phyloP scores from a whole-genome alignment of 1,140 invertebrate genomes.

The Nephotettix cincticeps region DNA sequence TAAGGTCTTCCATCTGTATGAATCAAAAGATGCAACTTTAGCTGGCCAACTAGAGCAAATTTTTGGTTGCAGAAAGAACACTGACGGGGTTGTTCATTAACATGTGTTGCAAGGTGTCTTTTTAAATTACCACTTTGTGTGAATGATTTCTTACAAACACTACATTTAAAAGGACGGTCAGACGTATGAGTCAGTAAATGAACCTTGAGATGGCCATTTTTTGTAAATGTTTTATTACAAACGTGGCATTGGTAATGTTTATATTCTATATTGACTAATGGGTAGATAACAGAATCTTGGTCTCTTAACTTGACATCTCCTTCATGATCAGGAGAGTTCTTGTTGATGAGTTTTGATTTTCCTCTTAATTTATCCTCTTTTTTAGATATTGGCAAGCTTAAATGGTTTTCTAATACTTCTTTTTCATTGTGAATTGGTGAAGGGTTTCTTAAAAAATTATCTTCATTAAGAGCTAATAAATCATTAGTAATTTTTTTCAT shows the following conservation, averaged over 20 bases:
- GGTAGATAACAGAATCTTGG: no score
- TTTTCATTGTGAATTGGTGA: no score
- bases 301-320: no score
- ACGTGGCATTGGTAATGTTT: neutral
- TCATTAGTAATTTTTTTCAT: no score
- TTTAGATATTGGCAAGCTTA: no score
- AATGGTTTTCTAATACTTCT: no score
- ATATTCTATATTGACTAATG: neutral
- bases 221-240: neutral
- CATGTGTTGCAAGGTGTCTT: neutral
- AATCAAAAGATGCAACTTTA: slow-evolving; percentile 53
- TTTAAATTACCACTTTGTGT: neutral
- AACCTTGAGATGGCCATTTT: neutral
- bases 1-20: slow-evolving; percentile 67
- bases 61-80: slow-evolving; percentile 33
- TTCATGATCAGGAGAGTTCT: no score
- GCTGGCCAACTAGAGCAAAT: slow-evolving; percentile 39
- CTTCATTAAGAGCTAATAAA: no score
- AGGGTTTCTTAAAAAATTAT: no score
- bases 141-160: slow-evolving; percentile 23
- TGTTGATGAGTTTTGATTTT: no score
- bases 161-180: neutral
- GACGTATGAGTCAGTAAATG: slow-evolving; percentile 20
- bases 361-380: no score
- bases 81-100: neutral